These are phyloP conservation scores for Pelobates fuscus DNA, from an alignment of 2,113 vertebrate species.

Conservation along the genomic window DNA sequence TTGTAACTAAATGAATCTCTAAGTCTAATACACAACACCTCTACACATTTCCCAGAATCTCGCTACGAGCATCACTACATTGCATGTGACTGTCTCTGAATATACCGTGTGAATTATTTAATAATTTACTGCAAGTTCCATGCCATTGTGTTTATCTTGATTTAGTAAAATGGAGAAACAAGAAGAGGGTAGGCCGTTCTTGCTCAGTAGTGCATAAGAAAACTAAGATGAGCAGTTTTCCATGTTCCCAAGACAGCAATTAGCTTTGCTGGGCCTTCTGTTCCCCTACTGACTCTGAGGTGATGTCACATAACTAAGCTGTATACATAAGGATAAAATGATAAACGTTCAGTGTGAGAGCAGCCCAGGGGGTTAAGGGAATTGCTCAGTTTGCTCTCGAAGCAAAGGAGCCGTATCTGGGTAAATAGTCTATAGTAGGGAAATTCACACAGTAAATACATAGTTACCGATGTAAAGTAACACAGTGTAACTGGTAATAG, in stretches of 20 bases:
- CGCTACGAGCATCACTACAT: background rate
- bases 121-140: background rate
- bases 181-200: background rate
- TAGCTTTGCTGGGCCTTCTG: background rate
- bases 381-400: background rate
- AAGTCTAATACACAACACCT: too few relatives aligned
- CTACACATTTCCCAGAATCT: background rate
- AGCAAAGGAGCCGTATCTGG: background rate
- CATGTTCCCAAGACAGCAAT: background rate
- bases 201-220: background rate
- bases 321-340: background rate
- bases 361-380: background rate
- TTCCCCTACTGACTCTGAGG: background rate
- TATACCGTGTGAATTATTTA: background rate
- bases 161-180: background rate
- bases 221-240: background rate
- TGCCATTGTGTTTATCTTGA: background rate
- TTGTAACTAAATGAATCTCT: too few relatives aligned
- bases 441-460: background rate
- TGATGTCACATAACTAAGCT: background rate
- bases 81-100: background rate
- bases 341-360: background rate
- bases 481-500: too few relatives aligned
- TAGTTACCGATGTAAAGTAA: too few relatives aligned
- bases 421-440: background rate